These are phyloP conservation scores for Propsilocerus akamusi DNA, from an alignment of 1,140 invertebrate genomes.

Conservation along the genomic window DNA sequence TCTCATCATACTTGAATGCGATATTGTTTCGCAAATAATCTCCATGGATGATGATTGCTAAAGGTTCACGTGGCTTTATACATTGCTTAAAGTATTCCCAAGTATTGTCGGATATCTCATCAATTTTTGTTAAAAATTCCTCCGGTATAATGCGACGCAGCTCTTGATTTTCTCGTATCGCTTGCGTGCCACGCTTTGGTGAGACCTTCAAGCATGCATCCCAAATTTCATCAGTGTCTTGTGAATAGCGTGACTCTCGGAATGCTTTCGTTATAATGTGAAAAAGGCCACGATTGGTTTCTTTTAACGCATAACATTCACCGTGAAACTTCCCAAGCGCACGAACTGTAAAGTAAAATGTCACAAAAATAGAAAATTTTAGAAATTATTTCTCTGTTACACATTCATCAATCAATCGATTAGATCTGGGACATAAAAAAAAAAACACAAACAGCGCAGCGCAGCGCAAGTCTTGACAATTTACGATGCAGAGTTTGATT, in stretches of 20 bases:
- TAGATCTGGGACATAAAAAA: neutral
- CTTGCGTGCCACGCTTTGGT: slow-evolving; percentile 7
- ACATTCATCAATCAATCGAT: slow-evolving; percentile 1
- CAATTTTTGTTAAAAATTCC: slow-evolving; percentile 12
- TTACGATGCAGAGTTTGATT: too few species aligned
- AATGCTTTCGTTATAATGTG: slow-evolving; percentile 9
- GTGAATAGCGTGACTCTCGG: slow-evolving; percentile 13
- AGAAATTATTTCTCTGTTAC: neutral
- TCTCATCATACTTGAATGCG: slow-evolving; percentile 12
- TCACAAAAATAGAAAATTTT: slow-evolving; percentile 5
- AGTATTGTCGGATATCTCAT: slow-evolving; percentile 8
- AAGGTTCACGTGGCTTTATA: slow-evolving; percentile 15
- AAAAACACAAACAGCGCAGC: too few species aligned
- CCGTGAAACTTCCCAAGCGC: slow-evolving; percentile 19
- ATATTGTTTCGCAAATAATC: slow-evolving; percentile 22
- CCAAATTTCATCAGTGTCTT: slow-evolving; percentile 6
- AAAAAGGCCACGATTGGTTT: slow-evolving; percentile 11
- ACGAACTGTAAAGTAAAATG: slow-evolving; percentile 9
- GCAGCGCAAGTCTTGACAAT: too few species aligned
- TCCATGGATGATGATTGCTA: slow-evolving; percentile 18
- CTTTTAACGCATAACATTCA: slow-evolving; percentile 15
- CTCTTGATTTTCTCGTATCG: slow-evolving; percentile 6
- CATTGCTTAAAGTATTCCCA: slow-evolving; percentile 10
- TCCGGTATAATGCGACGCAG: slow-evolving; percentile 10
- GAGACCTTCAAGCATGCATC: slow-evolving; percentile 6